Base-by-base conservation (phyloP, 2,888 invertebrate species). In the Hydropsyche betteni region DNA sequence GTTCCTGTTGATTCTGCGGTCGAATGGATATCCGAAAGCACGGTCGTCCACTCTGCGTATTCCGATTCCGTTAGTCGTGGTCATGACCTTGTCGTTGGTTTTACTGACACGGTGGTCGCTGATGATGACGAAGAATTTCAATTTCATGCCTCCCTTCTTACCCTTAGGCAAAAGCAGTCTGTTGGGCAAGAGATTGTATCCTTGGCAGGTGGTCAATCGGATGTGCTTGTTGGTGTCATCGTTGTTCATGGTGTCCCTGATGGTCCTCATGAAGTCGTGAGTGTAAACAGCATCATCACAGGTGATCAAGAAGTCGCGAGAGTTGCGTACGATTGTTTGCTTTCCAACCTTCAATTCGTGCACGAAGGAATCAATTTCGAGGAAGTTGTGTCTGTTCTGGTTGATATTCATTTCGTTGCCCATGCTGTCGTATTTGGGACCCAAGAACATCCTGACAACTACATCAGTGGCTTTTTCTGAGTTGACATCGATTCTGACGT, bases 21-120 rank as follows among this genome's bases (percentile, higher is more conserved):
- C 93, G 86, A 94, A 91, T 80, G 94, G 94, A 88, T 90, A 94
- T 76, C 92, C 93, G 80, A 91, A 86, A 1, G 93, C 89, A 83
- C 88, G 88, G 70, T 86, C 87, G 84, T 93, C 93, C 38, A 58
- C 16, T n/a, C 5, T 81, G 80, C 82, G 84, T 50, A 5, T 34
- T 24, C 53, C 70, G 33, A 16, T 53, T 16, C 52, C 52, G 0
- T 53, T 8, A n/a, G 34, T 52, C 3, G 50, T 4, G n/a, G 82
- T 81, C 79, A 84, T 82, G n/a, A 83, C 78, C 58, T 85, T 80
- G 79, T 89, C 87, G 78, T 85, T 88, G 10, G n/a, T 76, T 5
- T 82, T 81, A 53, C 80, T 82, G 75, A 88, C 88, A 44, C 84
- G 86, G 81, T 88, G 83, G 58, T 91, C 90, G 50, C 87, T 87